Percentiles rank a stretch among this genome's conserved stretches.
phyloP scores from a whole-genome alignment of 2,113 vertebrate genomes.

The Mormyrus lacerda region DNA sequence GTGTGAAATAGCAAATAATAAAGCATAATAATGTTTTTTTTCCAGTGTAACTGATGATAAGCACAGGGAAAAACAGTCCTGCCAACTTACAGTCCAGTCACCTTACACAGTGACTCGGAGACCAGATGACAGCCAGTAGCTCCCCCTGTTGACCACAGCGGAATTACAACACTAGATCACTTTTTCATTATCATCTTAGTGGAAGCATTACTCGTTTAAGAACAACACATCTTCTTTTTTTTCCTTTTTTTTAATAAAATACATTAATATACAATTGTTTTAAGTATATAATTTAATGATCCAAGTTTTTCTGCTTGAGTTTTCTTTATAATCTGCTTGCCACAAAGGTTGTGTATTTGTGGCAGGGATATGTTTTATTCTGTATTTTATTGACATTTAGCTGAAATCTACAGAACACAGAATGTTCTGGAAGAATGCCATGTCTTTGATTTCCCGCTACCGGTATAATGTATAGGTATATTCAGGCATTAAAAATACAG shows the following conservation, averaged over 20 bases:
- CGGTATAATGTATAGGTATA: not conserved
- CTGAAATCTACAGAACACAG: not conserved
- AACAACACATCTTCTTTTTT: not conserved
- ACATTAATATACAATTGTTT: not conserved
- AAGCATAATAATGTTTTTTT: not conserved
- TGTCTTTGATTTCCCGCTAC: not conserved
- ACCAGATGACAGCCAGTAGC: constrained; percentile 70
- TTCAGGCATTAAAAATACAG: not conserved
- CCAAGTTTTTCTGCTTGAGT: not conserved
- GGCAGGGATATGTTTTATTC: not conserved
- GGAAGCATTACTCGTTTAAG: not conserved
- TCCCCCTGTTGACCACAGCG: constrained; percentile 73
- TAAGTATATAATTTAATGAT: not conserved
- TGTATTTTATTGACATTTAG: not conserved
- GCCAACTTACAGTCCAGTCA: not conserved
- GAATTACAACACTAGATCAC: constrained; percentile 51
- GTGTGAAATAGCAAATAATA: not conserved
- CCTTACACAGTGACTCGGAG: constrained; percentile 12
- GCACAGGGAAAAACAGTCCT: not conserved
- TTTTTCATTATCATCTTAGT: not conserved
- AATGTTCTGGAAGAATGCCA: not conserved
- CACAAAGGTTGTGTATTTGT: not conserved
- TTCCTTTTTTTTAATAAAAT: not conserved
- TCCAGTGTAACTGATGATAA: not conserved
- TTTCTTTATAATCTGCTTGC: not conserved